Evolutionary conservation across 2,797 vertebrate genomes (phyloP).

Genomic region (Myotis daubentonii): DNA sequence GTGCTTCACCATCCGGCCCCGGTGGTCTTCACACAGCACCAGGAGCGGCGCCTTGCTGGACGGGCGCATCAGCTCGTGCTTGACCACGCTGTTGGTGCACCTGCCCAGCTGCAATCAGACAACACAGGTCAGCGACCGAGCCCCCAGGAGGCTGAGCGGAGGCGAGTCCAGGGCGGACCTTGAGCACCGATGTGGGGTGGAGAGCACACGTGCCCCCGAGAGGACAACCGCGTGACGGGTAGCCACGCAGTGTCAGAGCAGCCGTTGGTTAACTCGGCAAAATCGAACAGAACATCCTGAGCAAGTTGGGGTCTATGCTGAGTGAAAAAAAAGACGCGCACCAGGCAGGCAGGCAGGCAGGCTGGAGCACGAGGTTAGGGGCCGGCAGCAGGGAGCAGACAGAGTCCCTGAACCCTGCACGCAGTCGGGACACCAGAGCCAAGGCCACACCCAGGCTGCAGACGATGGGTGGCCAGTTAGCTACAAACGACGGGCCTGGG

Average conservation of each 20-base stretch:
- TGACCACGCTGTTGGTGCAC: constrained; percentile 94
- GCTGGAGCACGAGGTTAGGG: fast-evolving
- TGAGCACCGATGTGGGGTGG: fast-evolving
- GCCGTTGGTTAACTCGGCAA: not conserved
- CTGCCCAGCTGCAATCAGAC: constrained; percentile 90
- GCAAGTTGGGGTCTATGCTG: not conserved
- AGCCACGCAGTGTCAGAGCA: not conserved
- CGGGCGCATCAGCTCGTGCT: constrained; percentile 98
- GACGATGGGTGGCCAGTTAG: not conserved
- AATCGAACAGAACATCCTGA: not conserved
- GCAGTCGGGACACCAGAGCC: fast-evolving
- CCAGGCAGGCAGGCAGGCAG: too few relatives aligned
- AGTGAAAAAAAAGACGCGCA: fast-evolving
- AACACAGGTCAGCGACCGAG: constrained; percentile 40
- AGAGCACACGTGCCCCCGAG: not conserved
- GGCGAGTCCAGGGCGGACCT: not conserved
- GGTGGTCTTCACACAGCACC: constrained; percentile 98
- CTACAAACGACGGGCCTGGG: too few relatives aligned
- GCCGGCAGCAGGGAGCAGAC: too few relatives aligned
- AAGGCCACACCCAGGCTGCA: not conserved
- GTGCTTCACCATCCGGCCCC: constrained; percentile 98
- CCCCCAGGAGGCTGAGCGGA: too few relatives aligned
- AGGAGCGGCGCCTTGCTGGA: constrained; percentile 97
- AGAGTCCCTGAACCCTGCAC: not conserved
- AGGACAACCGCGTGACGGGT: fast-evolving